phyloP scores from a whole-genome alignment of 1,140 invertebrate genomes.

The Ceratoteleas bidentatus region DNA sequence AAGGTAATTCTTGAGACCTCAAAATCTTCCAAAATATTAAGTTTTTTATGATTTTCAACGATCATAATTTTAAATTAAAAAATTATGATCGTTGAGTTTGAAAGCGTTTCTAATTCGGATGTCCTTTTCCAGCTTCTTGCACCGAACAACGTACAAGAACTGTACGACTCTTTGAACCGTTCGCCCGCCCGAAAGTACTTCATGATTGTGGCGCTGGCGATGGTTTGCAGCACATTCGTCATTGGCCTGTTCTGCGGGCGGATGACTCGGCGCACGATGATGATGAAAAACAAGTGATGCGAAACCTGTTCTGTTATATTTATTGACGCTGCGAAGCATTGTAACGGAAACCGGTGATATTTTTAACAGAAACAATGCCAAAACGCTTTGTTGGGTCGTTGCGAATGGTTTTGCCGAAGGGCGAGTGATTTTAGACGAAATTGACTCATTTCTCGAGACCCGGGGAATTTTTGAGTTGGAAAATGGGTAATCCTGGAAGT shows the following conservation, averaged over 20 bases:
- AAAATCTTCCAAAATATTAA: too few species aligned
- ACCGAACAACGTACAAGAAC: conserved; percentile 86
- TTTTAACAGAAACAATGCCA: conserved; percentile 19
- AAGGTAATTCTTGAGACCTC: too few species aligned
- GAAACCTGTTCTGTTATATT: conserved; percentile 45
- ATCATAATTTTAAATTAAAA: too few species aligned
- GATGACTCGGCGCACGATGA: conserved; percentile 86
- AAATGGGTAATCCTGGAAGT: too few species aligned
- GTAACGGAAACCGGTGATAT: conserved; percentile 43
- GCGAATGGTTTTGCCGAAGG: not conserved
- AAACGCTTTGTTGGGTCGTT: too few species aligned
- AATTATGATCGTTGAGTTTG: too few species aligned
- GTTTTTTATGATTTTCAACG: too few species aligned
- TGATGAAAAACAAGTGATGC: conserved; percentile 87
- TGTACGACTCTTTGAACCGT: conserved; percentile 84
- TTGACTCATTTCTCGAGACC: too few species aligned
- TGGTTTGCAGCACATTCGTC: conserved; percentile 90
- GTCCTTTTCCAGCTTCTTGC: conserved; percentile 80
- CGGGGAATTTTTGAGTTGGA: too few species aligned
- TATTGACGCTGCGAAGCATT: conserved; percentile 31
- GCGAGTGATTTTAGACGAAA: not conserved
- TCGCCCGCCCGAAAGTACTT: conserved; percentile 92
- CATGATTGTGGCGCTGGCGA: conserved; percentile 85
- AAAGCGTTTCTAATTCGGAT: too few species aligned
- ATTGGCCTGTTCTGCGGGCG: conserved; percentile 91